A percentile compares a stretch with the other conserved stretches of the same genome.
phyloP scores from a whole-genome alignment of 2,888 invertebrate genomes.

The Heliconius ethilla region DNA sequence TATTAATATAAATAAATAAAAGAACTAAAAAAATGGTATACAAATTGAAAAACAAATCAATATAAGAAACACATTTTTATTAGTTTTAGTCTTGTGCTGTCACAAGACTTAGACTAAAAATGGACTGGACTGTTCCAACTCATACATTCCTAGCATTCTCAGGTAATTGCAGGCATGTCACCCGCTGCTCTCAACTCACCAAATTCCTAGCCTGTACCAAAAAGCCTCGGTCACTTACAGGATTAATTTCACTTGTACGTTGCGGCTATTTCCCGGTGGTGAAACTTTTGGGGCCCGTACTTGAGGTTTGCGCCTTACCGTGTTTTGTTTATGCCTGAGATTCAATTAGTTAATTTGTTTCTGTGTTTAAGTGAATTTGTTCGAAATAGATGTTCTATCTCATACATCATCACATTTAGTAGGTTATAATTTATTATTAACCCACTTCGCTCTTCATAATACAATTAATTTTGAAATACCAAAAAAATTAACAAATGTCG shows the following conservation, averaged over 20 bases:
- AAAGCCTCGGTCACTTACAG: slow-evolving; percentile 22
- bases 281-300: slow-evolving; percentile 11
- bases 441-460: too few species aligned
- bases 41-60: background rate
- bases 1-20: too few species aligned
- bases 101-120: too few species aligned
- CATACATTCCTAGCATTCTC: slow-evolving; percentile 8
- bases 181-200: slow-evolving; percentile 7
- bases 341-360: slow-evolving; percentile 25
- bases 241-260: slow-evolving; percentile 20
- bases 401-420: too few species aligned
- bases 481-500: too few species aligned
- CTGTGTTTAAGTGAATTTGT: background rate
- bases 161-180: slow-evolving; percentile 27
- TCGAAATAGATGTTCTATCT: background rate
- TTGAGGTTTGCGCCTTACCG: background rate
- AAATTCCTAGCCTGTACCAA: slow-evolving; percentile 21
- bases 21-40: too few species aligned
- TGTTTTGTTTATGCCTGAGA: slow-evolving; percentile 10
- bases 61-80: background rate
- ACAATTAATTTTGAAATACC: too few species aligned
- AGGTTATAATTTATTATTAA: too few species aligned
- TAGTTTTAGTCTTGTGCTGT: background rate
- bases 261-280: slow-evolving; percentile 1
- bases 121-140: background rate